Evolutionary conservation across 2,113 vertebrate species (phyloP), one percentile per base, ranked within the genome.

Genomic region (Tylochromis polylepis): DNA sequence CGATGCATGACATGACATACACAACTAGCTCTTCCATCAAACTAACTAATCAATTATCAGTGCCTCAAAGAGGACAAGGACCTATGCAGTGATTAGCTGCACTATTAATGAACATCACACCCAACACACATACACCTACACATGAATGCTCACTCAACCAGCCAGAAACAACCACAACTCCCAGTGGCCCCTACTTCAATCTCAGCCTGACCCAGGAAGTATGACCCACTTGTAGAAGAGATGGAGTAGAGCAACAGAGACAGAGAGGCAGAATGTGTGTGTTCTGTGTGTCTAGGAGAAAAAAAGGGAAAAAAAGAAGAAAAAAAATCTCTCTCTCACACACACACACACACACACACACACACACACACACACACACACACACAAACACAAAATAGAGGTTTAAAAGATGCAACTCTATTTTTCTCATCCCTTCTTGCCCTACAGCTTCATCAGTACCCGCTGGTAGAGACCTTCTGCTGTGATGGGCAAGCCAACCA

Each of bases 391-490:
- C 15, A 51, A 51, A 62, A 91, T 55, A 46, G 86, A 93, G 87
- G 89, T 88, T 82, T 83, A 57, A 87, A 65, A 85, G 87, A 85
- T 85, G 72, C 58, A 88, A 29, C 29, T 88, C 84, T 82, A 22
- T 86, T 86, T 51, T 83, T 92, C 70, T 79, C 5, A 5, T 20
- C 55, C 41, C 10, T 55, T 86, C 43, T 41, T 83, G 15, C 87
- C 91, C 91, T 89, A 75, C 85, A 89, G 86, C 85, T 79, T 84
- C 29, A 72, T 46, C 88, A 70, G 31, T 59, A 34, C 88, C 94
- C 90, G 65, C 85, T 79, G 93, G 94, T 91, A 80, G 81, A 87
- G 85, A 89, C 95, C 95, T 88, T 95, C 94, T 95, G 95, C 89
- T 79, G 49, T 3, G 70, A 77, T 53, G 65, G 67, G 36, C 9